phyloP scores from a whole-genome alignment of 2,888 invertebrate species.

The Andrena chrysosceles region DNA sequence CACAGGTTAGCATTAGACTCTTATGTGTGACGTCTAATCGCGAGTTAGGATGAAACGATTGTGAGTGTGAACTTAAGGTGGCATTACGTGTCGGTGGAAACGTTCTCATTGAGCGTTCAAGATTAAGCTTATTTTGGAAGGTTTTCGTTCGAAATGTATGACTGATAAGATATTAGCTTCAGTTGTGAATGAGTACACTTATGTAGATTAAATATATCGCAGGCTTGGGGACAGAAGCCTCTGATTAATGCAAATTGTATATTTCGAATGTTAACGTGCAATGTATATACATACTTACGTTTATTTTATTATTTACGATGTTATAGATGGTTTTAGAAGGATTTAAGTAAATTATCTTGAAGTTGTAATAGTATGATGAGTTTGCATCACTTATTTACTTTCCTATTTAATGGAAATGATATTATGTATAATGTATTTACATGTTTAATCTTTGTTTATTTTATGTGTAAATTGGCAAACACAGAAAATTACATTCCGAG shows the following conservation, averaged over 20 bases:
- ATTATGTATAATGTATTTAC: constrained; percentile 7
- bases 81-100: too few relatives aligned
- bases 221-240: too few relatives aligned
- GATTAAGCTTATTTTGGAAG: too few relatives aligned
- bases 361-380: too few relatives aligned
- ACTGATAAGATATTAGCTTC: too few relatives aligned
- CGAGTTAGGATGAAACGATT: constrained; percentile 23
- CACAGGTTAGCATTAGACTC: background rate
- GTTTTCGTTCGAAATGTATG: too few relatives aligned
- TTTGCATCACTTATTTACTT: background rate
- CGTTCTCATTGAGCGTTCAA: too few relatives aligned
- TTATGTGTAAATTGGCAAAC: constrained; percentile 15
- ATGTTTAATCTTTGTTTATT: constrained; percentile 36
- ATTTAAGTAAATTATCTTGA: too few relatives aligned
- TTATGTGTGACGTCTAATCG: background rate
- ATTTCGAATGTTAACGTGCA: background rate
- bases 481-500: constrained; percentile 35
- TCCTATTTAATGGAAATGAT: background rate
- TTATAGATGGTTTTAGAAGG: too few relatives aligned
- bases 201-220: too few relatives aligned
- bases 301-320: background rate
- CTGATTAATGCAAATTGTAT: background rate
- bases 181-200: too few relatives aligned
- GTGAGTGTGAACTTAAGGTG: too few relatives aligned
- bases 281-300: background rate